phyloP scores from a whole-genome alignment of 2,888 invertebrate genomes.

The Apeira syringaria region DNA sequence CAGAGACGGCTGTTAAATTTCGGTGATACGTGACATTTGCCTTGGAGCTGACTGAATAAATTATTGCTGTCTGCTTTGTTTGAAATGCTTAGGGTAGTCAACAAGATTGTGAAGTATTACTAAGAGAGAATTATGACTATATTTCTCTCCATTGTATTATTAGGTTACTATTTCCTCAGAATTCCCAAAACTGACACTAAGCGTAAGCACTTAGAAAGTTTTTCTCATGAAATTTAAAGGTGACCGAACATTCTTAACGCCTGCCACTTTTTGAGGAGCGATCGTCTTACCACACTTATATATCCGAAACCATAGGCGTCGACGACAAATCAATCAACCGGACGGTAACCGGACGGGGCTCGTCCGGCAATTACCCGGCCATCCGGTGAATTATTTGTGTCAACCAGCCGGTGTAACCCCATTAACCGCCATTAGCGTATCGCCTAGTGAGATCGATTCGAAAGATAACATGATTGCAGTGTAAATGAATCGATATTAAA shows the following conservation, averaged over 20 bases:
- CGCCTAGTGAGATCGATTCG: slow-evolving; percentile 9
- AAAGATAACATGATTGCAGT: too few species aligned
- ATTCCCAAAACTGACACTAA: not conserved
- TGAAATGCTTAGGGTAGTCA: not conserved
- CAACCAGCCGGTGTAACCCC: slow-evolving; percentile 11
- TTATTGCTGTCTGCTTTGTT: not conserved
- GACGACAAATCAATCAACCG: slow-evolving; percentile 16
- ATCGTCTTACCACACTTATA: not conserved
- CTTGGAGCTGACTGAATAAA: slow-evolving; percentile 6
- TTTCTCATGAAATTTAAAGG: not conserved
- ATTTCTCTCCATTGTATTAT: too few species aligned
- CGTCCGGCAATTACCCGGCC: slow-evolving; percentile 31
- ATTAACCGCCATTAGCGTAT: slow-evolving; percentile 20
- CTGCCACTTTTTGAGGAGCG: not conserved
- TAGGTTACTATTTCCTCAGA: too few species aligned
- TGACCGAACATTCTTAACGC: not conserved
- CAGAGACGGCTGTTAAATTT: slow-evolving; percentile 10
- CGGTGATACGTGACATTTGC: slow-evolving; percentile 13
- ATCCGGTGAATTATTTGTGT: slow-evolving; percentile 32
- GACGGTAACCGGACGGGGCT: slow-evolving; percentile 12
- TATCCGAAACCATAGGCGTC: not conserved
- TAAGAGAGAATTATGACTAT: too few species aligned
- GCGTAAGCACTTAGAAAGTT: not conserved
- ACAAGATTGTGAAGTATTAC: not conserved
- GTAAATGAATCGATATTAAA: too few species aligned